Percentiles rank a stretch among this genome's conserved stretches.
Conservation (phyloP, 2,113 vertebrate species). For the Periophthalmodon schlosseri region DNA sequence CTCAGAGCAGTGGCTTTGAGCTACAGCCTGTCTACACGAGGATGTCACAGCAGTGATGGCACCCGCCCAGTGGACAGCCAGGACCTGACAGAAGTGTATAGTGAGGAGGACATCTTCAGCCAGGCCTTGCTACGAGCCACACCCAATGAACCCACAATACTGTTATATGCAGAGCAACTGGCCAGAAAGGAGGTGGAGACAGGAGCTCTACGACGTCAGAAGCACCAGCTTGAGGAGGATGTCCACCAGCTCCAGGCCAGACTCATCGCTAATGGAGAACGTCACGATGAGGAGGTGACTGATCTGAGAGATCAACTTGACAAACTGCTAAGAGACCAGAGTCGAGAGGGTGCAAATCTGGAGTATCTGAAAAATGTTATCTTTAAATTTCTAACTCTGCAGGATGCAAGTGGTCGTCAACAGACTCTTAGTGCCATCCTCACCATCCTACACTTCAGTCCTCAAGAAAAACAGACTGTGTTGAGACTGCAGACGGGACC, state of each 20-base stretch:
- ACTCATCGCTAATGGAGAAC: conserved; percentile 78
- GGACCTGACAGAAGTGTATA: background rate
- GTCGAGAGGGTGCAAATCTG: conserved; percentile 91
- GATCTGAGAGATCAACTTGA: conserved; percentile 76
- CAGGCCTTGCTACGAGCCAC: conserved; percentile 74
- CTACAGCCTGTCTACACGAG: conserved; percentile 33
- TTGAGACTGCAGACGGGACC: conserved; percentile 72
- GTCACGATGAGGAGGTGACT: conserved; percentile 75
- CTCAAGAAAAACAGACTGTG: conserved; percentile 84
- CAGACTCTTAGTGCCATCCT: conserved; percentile 93
- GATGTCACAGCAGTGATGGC: background rate
- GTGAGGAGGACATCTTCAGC: conserved; percentile 71
- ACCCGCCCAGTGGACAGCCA: background rate
- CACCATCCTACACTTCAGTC: conserved; percentile 93
- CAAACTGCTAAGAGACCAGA: conserved; percentile 81
- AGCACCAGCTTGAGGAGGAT: conserved; percentile 82
- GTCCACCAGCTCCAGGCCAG: conserved; percentile 80
- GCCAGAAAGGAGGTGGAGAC: conserved; percentile 89
- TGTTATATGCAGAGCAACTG: conserved; percentile 91
- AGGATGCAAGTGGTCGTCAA: conserved; percentile 83
- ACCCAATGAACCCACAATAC: conserved; percentile 82
- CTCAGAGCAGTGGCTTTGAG: conserved; percentile 65
- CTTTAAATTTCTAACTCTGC: conserved; percentile 88
- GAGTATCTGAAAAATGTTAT: conserved; percentile 97
- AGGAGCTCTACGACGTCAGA: conserved; percentile 80